Percentiles rank a stretch among this genome's conserved stretches.
Evolutionary conservation across 2,888 invertebrate species (phyloP).

Genomic region (Choristoneura rosaceana): DNA sequence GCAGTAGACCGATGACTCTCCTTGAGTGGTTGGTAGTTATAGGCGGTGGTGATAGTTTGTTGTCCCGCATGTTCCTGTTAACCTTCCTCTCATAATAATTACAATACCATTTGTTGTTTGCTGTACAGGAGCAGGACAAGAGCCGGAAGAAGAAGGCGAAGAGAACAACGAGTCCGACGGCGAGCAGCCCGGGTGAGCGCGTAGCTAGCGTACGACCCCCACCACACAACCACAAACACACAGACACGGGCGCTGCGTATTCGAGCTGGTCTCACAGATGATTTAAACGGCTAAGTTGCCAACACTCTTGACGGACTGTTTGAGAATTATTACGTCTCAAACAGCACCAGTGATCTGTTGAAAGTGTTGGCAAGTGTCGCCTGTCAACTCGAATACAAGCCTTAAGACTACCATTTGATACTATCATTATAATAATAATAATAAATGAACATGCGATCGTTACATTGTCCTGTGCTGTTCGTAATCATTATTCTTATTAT

Average conservation of each 20-base stretch:
- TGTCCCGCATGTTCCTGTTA: too few species aligned
- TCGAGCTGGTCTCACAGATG: too few species aligned
- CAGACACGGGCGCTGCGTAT: background rate
- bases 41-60: too few species aligned
- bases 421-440: background rate
- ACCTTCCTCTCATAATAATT: too few species aligned
- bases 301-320: background rate
- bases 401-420: background rate
- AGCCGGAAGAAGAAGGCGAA: constrained; percentile 87
- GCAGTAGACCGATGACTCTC: too few species aligned
- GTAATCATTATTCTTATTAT: background rate
- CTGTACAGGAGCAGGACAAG: constrained; percentile 64
- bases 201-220: background rate
- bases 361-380: background rate
- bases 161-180: constrained; percentile 86
- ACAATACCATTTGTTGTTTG: too few species aligned
- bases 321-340: background rate
- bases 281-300: too few species aligned
- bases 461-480: background rate
- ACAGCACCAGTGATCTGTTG: background rate
- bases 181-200: constrained; percentile 66
- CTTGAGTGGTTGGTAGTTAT: too few species aligned
- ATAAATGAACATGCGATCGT: background rate
- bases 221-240: too few species aligned
- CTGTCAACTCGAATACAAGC: background rate